A percentile compares a stretch with the other conserved stretches of the same genome.
Conservation (phyloP, 2,797 vertebrate genomes). For the Sebastes oblongus region DNA sequence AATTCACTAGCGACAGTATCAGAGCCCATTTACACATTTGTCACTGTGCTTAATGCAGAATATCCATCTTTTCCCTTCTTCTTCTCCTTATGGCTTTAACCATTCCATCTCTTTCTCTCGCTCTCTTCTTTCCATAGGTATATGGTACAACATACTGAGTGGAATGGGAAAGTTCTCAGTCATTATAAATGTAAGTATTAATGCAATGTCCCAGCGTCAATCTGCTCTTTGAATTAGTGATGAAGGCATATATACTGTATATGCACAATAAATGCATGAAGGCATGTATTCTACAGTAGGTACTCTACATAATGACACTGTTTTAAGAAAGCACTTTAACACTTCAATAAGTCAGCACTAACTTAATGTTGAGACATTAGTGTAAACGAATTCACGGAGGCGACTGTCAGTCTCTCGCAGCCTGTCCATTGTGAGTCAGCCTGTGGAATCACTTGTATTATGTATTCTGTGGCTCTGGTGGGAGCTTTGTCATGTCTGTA, state of each 20-base stretch:
- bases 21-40: background rate
- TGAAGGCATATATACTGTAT: background rate
- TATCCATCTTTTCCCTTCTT: background rate
- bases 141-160: conserved; percentile 97
- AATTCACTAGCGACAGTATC: background rate
- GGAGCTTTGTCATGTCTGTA: too few relatives aligned
- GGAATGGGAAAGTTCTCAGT: conserved; percentile 96
- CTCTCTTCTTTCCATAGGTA: conserved; percentile 78
- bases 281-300: too few relatives aligned
- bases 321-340: background rate
- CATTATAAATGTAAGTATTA: conserved; percentile 95
- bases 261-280: background rate
- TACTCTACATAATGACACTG: background rate
- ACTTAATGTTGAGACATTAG: background rate
- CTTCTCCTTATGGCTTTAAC: background rate
- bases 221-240: conserved; percentile 3
- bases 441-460: too few relatives aligned
- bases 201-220: background rate
- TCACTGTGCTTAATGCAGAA: background rate
- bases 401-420: background rate
- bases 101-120: background rate
- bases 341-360: rapidly evolving
- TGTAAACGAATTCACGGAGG: background rate
- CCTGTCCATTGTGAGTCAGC: background rate
- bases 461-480: too few relatives aligned